These are phyloP conservation scores for Rhineura floridana DNA, from an alignment of 2,113 vertebrate genomes.

Conservation along the genomic window DNA sequence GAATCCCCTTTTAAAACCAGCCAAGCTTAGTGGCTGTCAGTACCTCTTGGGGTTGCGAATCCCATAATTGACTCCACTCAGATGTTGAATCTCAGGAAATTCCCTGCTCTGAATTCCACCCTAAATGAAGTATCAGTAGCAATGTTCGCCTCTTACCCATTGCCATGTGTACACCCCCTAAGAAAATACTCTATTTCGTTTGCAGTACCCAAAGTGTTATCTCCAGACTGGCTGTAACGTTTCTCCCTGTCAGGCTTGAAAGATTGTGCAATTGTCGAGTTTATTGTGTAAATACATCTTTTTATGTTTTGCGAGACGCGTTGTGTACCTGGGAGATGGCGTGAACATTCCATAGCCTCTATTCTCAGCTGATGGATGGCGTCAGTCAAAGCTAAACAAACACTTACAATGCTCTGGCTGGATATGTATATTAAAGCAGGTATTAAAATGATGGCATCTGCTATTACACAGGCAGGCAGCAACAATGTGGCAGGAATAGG, in stretches of 20 bases:
- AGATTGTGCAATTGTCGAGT: fast-evolving
- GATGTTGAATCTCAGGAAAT: no score
- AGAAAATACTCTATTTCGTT: neutral
- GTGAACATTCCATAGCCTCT: neutral
- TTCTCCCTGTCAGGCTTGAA: fast-evolving
- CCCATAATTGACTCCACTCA: neutral
- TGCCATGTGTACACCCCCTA: no score
- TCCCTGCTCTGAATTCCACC: neutral
- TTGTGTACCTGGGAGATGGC: neutral
- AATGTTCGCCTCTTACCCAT: no score
- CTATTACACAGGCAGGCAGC: neutral
- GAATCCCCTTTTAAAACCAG: no score
- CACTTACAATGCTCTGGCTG: neutral
- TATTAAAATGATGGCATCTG: neutral
- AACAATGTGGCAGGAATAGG: neutral
- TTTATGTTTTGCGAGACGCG: neutral
- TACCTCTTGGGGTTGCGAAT: neutral
- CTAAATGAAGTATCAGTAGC: neutral
- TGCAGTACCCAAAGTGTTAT: neutral
- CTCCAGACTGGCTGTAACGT: neutral
- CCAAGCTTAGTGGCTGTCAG: no score
- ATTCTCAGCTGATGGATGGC: neutral
- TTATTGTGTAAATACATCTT: neutral
- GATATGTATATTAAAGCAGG: neutral
- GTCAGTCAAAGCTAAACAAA: neutral